Conservation (phyloP, 2,888 invertebrate species). For the Lycaena phlaeas region DNA sequence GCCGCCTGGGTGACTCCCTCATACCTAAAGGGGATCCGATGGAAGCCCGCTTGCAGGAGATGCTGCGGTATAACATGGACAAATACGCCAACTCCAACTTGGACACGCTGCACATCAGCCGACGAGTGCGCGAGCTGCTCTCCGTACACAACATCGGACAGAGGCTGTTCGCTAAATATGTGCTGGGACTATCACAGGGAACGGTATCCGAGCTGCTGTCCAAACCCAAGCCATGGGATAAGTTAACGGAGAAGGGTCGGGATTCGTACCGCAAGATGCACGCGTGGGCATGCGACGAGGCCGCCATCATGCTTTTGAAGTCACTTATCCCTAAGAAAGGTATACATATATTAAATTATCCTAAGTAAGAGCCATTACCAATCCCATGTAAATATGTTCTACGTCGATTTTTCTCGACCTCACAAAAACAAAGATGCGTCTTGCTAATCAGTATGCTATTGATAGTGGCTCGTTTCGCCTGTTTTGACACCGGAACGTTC, state of each 20-base stretch:
- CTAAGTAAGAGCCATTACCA: conserved; percentile 3
- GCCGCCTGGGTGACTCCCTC: conserved; percentile 88
- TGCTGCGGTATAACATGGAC: conserved; percentile 96
- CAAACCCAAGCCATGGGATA: conserved; percentile 99
- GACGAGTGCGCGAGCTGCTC: conserved; percentile 92
- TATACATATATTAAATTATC: too few relatives aligned
- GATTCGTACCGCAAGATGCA: conserved; percentile 99
- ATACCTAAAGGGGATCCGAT: conserved; percentile 95
- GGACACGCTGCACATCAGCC: conserved; percentile 95
- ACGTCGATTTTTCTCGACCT: neutral
- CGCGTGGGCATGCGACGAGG: conserved; percentile 98
- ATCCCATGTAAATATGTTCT: neutral
- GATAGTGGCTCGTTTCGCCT: conserved; percentile 31
- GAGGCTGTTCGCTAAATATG: conserved; percentile 98
- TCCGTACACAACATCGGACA: conserved; percentile 99
- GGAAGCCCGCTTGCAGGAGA: conserved; percentile 94
- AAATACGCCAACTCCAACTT: conserved; percentile 94
- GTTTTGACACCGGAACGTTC: conserved; percentile 29
- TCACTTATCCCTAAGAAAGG: conserved; percentile 98
- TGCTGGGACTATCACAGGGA: conserved; percentile 96
- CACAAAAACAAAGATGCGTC: neutral
- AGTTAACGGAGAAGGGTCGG: conserved; percentile 98
- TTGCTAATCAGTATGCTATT: conserved; percentile 16
- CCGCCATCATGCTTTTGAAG: conserved; percentile 96
- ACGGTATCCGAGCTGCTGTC: conserved; percentile 98